A percentile compares a stretch with the other conserved stretches of the same genome.
Conservation (phyloP, 2,797 vertebrate species). For the Phrynocephalus guinanensis region DNA sequence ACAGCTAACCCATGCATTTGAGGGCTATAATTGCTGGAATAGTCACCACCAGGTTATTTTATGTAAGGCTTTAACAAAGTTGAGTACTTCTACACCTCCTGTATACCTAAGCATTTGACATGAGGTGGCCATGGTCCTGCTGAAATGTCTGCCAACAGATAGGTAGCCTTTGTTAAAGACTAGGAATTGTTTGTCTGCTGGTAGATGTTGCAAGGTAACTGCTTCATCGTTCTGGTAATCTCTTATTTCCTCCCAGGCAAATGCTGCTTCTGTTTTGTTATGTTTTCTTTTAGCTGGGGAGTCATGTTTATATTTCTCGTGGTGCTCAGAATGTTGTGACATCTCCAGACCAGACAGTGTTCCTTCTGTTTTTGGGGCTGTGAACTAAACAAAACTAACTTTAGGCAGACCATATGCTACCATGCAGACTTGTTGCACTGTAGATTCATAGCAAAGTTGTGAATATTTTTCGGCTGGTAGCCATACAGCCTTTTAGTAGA, state of each 20-base stretch:
- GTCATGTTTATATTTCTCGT: conserved; percentile 14
- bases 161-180: not conserved
- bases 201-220: not conserved
- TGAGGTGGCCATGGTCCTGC: not conserved
- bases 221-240: conserved; percentile 14
- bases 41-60: not conserved
- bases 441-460: conserved; percentile 41
- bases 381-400: conserved; percentile 42
- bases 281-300: conserved; percentile 14
- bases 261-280: not conserved
- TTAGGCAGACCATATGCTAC: conserved; percentile 20
- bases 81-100: not conserved
- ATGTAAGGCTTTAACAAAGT: not conserved
- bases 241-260: conserved; percentile 24
- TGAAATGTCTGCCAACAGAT: not conserved
- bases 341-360: conserved; percentile 36
- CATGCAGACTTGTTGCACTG: conserved; percentile 44
- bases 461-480: conserved; percentile 48
- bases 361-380: conserved; percentile 57
- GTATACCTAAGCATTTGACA: not conserved
- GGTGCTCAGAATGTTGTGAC: conserved; percentile 38
- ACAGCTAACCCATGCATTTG: not conserved
- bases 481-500: conserved; percentile 45
- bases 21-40: no score
- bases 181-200: not conserved